Conservation (phyloP, 1,140 invertebrate genomes). For the Pteromalus puparum region DNA sequence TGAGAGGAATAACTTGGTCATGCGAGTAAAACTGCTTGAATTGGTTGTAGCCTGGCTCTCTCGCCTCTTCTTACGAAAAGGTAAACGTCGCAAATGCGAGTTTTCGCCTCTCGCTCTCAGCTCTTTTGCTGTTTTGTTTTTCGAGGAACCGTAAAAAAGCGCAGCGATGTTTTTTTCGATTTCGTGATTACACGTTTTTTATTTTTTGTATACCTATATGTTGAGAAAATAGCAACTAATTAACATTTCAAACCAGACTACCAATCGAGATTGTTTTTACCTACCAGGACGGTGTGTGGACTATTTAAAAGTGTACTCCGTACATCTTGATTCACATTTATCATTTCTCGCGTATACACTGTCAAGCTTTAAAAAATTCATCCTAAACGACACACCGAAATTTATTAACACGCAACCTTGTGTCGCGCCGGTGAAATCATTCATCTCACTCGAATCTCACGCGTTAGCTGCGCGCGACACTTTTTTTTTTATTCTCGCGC, state of each 20-base stretch:
- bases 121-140: not conserved
- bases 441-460: not conserved
- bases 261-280: not conserved
- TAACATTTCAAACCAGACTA: not conserved
- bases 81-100: constrained; percentile 4
- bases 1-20: constrained; percentile 31
- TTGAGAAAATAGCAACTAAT: not conserved
- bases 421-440: not conserved
- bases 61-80: constrained; percentile 5
- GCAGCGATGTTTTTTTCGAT: not conserved
- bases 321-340: not conserved
- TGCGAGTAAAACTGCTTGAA: constrained; percentile 5
- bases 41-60: not conserved
- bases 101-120: too few relatives aligned
- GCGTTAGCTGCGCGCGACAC: not conserved
- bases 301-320: not conserved
- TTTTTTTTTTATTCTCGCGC: not conserved
- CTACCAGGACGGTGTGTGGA: not conserved
- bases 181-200: not conserved
- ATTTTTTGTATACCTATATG: not conserved
- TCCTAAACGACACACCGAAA: not conserved
- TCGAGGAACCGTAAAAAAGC: not conserved
- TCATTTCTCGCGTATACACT: not conserved
- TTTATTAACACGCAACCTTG: constrained; percentile 4
- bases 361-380: not conserved